A percentile compares a stretch with the other conserved stretches of the same genome.
These are phyloP conservation scores for Escarpia spicata DNA, from an alignment of 2,888 invertebrate species.

Conservation along the genomic window DNA sequence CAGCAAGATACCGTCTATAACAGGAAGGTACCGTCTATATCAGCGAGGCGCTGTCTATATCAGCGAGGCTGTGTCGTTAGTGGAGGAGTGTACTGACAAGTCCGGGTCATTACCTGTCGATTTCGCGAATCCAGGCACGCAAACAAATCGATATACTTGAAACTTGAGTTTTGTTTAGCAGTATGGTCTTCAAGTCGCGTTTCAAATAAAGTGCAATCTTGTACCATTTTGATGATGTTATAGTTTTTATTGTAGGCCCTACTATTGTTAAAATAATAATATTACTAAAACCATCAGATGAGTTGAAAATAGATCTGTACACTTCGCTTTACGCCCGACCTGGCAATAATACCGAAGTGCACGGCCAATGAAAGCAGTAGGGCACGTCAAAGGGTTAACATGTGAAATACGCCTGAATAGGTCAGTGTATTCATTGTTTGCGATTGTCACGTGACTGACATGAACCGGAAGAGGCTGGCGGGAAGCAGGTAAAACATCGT, in stretches of 20 bases:
- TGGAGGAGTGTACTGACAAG: background rate
- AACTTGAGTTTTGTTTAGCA: background rate
- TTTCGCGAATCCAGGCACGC: background rate
- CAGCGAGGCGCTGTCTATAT: background rate
- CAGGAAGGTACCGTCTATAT: too few species aligned
- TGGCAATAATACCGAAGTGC: background rate
- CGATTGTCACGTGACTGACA: background rate
- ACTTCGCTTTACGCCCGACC: background rate
- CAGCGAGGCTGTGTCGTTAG: background rate
- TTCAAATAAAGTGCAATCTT: background rate
- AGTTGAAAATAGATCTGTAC: background rate
- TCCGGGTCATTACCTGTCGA: background rate
- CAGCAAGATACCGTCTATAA: background rate
- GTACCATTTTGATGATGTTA: background rate
- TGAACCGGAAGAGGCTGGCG: background rate
- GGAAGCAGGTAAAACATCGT: background rate
- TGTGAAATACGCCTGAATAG: background rate
- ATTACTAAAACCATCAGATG: background rate
- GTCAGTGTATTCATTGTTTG: background rate
- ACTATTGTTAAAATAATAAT: background rate
- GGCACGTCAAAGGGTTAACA: background rate
- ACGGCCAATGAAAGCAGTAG: background rate
- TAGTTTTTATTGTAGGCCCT: background rate
- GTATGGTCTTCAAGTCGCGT: background rate
- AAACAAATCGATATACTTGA: background rate